A percentile compares a stretch with the other conserved stretches of the same genome.
Evolutionary conservation across 2,113 vertebrate species (phyloP).

Genomic region (Choloepus hoffmanni): DNA sequence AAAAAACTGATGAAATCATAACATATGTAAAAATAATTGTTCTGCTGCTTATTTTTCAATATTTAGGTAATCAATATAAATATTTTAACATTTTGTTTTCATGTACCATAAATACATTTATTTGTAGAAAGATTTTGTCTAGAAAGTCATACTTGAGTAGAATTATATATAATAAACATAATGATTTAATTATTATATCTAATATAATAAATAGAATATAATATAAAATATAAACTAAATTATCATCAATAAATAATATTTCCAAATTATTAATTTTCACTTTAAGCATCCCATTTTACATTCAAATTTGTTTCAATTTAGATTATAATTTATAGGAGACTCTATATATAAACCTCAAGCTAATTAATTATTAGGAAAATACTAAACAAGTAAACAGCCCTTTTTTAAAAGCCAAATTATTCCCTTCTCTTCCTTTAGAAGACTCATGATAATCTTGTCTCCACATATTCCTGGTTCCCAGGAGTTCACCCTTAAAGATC

Average conservation of each 20-base stretch:
- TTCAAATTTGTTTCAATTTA: background rate
- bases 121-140: background rate
- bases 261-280: background rate
- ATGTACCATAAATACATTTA: background rate
- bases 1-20: background rate
- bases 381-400: background rate
- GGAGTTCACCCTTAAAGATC: background rate
- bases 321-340: background rate
- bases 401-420: background rate
- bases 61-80: background rate
- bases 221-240: background rate
- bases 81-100: background rate
- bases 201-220: background rate
- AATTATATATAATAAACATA: background rate
- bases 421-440: accelerated
- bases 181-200: too few species aligned
- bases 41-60: background rate
- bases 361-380: background rate
- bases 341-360: background rate
- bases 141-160: background rate
- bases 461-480: background rate
- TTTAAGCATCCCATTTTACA: background rate
- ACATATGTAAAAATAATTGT: background rate
- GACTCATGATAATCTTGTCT: background rate
- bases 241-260: background rate